phyloP scores from a whole-genome alignment of 2,888 invertebrate genomes.

The Drosophila stalkeri region DNA sequence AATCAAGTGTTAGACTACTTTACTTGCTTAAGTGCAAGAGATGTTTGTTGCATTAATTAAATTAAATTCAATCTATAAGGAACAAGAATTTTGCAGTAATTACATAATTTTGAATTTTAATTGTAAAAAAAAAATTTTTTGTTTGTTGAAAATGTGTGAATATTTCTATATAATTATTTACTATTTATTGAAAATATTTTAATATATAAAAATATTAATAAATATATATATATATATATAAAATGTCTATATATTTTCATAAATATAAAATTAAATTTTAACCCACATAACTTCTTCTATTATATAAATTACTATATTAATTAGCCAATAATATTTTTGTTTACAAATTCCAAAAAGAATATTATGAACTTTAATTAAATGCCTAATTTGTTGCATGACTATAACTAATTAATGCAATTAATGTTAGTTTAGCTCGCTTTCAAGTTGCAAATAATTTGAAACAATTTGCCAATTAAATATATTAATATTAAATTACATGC shows the following conservation, averaged over 20 bases:
- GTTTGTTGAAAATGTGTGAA: not conserved
- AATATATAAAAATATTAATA: too few relatives aligned
- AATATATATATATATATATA: too few relatives aligned
- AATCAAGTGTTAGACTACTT: not conserved
- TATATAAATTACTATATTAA: too few relatives aligned
- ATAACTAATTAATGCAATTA: conserved; percentile 6
- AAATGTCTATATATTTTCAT: too few relatives aligned
- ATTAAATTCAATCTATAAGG: too few relatives aligned
- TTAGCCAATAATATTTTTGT: not conserved
- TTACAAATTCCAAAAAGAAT: not conserved
- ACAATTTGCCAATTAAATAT: conserved; percentile 2
- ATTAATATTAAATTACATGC: not conserved
- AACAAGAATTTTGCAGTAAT: not conserved
- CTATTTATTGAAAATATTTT: too few relatives aligned
- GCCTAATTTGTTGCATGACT: not conserved
- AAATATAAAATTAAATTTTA: too few relatives aligned
- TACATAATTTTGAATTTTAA: not conserved
- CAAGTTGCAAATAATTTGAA: not conserved
- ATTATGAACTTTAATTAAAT: not conserved
- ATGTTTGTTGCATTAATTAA: not conserved
- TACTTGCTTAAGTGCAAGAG: not conserved
- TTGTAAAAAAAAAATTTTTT: not conserved
- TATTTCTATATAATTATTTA: not conserved
- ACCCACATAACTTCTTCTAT: too few relatives aligned
- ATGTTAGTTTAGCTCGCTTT: not conserved